These are phyloP conservation scores for Cyphomyrus plagiostoma DNA, from an alignment of 2,113 vertebrate genomes.

Conservation along the genomic window DNA sequence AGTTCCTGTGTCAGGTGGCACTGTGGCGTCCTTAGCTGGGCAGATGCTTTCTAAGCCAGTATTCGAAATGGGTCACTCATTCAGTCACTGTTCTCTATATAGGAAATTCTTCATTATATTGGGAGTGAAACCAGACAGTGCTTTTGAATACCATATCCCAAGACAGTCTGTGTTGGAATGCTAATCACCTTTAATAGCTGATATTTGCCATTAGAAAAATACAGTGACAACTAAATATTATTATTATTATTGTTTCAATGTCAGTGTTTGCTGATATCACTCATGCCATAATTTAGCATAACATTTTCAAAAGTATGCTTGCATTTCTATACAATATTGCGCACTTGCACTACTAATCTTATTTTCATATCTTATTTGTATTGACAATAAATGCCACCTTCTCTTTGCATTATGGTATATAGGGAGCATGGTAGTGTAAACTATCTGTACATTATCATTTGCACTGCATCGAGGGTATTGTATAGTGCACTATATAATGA, in stretches of 20 bases:
- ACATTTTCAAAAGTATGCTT: background rate
- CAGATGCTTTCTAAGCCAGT: background rate
- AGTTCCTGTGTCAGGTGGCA: background rate
- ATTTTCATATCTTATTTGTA: background rate
- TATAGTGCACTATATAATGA: background rate
- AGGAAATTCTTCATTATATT: background rate
- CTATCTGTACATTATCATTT: background rate
- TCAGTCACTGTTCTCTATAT: background rate
- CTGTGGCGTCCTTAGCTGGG: background rate
- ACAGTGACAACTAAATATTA: background rate
- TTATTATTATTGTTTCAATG: background rate
- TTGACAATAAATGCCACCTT: background rate
- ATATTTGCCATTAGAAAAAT: background rate
- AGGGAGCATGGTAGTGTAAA: background rate
- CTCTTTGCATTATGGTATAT: background rate
- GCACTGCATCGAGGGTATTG: background rate
- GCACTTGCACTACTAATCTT: background rate
- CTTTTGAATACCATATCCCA: background rate
- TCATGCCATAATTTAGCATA: background rate
- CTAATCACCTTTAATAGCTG: background rate
- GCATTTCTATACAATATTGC: background rate
- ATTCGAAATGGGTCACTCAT: background rate
- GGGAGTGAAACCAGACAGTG: background rate
- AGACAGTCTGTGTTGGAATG: background rate
- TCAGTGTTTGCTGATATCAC: background rate